Conservation (phyloP, 2,888 invertebrate genomes). For the Tetrapedia diversipes region DNA sequence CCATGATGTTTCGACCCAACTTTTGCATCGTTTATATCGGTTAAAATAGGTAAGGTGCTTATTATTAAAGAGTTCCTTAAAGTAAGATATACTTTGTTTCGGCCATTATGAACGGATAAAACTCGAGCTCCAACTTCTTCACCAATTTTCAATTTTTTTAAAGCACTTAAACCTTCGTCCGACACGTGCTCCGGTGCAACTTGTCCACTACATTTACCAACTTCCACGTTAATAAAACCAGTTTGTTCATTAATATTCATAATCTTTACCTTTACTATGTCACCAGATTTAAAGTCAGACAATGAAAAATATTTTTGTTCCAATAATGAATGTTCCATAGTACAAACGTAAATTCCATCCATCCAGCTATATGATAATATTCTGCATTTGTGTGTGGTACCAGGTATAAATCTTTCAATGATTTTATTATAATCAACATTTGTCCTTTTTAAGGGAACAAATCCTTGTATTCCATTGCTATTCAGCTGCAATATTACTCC, state of each 20-base stretch:
- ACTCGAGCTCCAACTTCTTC: slow-evolving; percentile 86
- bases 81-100: slow-evolving; percentile 85
- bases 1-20: slow-evolving; percentile 85
- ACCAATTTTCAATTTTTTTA: slow-evolving; percentile 85
- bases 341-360: slow-evolving; percentile 88
- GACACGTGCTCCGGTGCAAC: slow-evolving; percentile 73
- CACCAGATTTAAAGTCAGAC: slow-evolving; percentile 72
- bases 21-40: slow-evolving; percentile 83
- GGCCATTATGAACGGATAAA: slow-evolving; percentile 83
- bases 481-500: slow-evolving; percentile 80
- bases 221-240: slow-evolving; percentile 72
- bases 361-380: slow-evolving; percentile 87
- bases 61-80: slow-evolving; percentile 87
- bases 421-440: slow-evolving; percentile 79
- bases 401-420: slow-evolving; percentile 82
- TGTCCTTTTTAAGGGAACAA: slow-evolving; percentile 75
- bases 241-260: slow-evolving; percentile 63
- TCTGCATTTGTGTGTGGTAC: slow-evolving; percentile 84
- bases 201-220: slow-evolving; percentile 70
- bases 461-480: slow-evolving; percentile 72
- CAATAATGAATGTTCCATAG: slow-evolving; percentile 85
- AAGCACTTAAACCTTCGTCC: slow-evolving; percentile 69
- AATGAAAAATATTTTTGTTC: slow-evolving; percentile 85
- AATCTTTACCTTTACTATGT: slow-evolving; percentile 72
- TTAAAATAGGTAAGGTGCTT: slow-evolving; percentile 84